Evolutionary conservation across 2,797 vertebrate species (phyloP), one percentile per base, ranked within the genome.

Genomic region (Paratrypauchen microcephalus): DNA sequence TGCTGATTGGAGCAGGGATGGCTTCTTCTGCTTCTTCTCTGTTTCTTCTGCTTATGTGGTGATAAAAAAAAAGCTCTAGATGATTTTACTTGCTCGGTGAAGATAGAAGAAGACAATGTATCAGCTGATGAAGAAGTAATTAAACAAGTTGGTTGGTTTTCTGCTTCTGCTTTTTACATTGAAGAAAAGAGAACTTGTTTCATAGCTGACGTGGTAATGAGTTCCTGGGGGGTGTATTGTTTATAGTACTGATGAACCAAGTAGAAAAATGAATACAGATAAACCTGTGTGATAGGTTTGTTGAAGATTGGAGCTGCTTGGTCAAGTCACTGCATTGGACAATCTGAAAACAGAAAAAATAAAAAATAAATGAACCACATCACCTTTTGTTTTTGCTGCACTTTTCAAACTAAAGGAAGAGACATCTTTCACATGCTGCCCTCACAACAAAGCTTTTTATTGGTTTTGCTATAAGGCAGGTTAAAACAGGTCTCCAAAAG

Each of bases 391-490:
- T 52, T n/a, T 52, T n/a, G 48, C 48, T 54, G n/a, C n/a, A 54
- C 11, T 23, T 54, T 21, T 28, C 55, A 57, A 57, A 57, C 24
- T 26, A 50, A 65, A 50, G 26, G 48, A 21, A 39, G 32, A 36
- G 50, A 55, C n/a, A 16, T 32, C 48, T 65, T 65, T 52, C 8
- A 52, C 64, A 65, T 52, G 45, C 45, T 65, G 45, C 63, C 52
- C 8, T 19, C 28, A 65, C 52, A 52, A 28, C 18, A 30, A 62
- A 52, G 28, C 18, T 52, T 26, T 65, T 52, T 52, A 52, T 65
- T 48, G 39, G 7, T 18, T 47, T 1, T 48, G 62, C 21, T 50
- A 18, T 9, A 48, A 50, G 45, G 24, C 45, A 65, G 45, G 41
- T 16, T 65, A 28, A 30, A 48, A 7, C 16, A 19, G 8, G 63